Evolutionary conservation across 1,140 invertebrate species (phyloP).

Genomic region (Magallana angulata): DNA sequence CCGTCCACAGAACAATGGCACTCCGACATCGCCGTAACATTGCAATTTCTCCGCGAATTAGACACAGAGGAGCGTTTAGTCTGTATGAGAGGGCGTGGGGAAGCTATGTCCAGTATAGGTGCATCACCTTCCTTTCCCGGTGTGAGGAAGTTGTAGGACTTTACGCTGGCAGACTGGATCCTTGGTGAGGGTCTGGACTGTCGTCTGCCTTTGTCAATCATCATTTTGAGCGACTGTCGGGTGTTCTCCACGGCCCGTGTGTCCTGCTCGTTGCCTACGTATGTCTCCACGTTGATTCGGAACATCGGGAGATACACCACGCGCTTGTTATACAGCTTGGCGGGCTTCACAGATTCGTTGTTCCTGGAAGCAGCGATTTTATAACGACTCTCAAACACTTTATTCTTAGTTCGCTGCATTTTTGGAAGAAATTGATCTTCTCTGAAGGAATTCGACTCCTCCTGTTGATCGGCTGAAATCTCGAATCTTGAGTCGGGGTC

Average conservation of each 20-base stretch:
- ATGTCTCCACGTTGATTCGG: slow-evolving; percentile 61
- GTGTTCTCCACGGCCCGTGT: slow-evolving; percentile 58
- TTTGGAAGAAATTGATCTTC: slow-evolving; percentile 15
- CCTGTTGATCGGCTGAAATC: background rate
- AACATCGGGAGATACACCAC: slow-evolving; percentile 63
- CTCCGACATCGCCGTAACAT: background rate
- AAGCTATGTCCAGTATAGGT: background rate
- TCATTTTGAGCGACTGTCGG: slow-evolving; percentile 58
- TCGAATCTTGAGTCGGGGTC: background rate
- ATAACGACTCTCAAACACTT: slow-evolving; percentile 61
- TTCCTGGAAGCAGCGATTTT: slow-evolving; percentile 61
- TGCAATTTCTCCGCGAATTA: background rate
- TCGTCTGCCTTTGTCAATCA: slow-evolving; percentile 57
- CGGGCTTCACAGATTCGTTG: slow-evolving; percentile 35
- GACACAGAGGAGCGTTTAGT: background rate
- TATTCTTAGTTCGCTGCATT: slow-evolving; percentile 46
- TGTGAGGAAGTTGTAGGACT: slow-evolving; percentile 17
- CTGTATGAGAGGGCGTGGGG: background rate
- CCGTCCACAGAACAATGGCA: background rate
- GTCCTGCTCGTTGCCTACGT: slow-evolving; percentile 53
- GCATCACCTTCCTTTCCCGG: slow-evolving; percentile 17
- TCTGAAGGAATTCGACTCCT: background rate
- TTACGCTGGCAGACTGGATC: slow-evolving; percentile 14
- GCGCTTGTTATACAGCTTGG: slow-evolving; percentile 58
- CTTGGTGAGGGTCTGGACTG: slow-evolving; percentile 16